Conservation (phyloP, 2,797 vertebrate species). For the Neosilurus mollespiculum region DNA sequence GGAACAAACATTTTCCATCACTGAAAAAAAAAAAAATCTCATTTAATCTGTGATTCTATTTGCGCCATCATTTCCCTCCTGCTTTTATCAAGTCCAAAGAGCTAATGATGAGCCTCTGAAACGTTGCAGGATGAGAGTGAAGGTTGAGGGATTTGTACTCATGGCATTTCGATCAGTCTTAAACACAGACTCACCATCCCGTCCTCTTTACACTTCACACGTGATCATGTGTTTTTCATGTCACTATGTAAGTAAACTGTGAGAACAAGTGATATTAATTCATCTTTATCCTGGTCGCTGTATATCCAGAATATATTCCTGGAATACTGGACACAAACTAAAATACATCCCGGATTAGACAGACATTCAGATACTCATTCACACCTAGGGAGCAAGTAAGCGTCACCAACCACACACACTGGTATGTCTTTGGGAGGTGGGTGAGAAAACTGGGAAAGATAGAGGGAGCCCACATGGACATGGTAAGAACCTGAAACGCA, state of each 20-base stretch:
- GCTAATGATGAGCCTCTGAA: neutral
- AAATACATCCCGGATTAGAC: neutral
- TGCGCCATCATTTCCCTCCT: neutral
- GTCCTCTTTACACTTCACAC: neutral
- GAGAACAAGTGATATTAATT: neutral
- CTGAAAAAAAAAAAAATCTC: no score
- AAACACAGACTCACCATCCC: neutral
- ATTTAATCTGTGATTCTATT: neutral
- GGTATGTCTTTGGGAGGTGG: no score
- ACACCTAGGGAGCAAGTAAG: neutral
- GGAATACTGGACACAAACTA: neutral
- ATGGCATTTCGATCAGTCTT: neutral
- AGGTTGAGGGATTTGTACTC: neutral
- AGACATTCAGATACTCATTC: neutral
- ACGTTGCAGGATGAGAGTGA: no score
- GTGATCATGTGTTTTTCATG: neutral
- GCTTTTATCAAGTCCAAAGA: neutral
- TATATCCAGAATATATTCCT: neutral
- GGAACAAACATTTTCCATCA: neutral
- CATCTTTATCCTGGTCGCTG: no score
- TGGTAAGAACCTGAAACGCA: neutral
- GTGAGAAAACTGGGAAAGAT: neutral
- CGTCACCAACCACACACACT: neutral
- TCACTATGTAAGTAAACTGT: neutral
- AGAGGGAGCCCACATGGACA: neutral